A percentile compares a stretch with the other conserved stretches of the same genome.
These are phyloP conservation scores for Polietes domitor DNA, from an alignment of 2,888 invertebrate species.

Conservation along the genomic window DNA sequence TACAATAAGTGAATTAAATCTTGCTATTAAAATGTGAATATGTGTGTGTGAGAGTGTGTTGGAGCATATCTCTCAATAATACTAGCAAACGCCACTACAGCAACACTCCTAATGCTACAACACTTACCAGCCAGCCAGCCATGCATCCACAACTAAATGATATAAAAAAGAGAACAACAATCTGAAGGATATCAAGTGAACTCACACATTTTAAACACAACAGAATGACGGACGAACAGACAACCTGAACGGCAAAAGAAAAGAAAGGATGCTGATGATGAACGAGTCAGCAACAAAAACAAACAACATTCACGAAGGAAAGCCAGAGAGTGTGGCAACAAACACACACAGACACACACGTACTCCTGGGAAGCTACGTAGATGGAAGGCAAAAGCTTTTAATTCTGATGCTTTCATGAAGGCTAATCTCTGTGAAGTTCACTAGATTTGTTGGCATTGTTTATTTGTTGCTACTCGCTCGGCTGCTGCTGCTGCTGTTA, in stretches of 20 bases:
- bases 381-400: slow-evolving; percentile 77
- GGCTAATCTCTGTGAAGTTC: slow-evolving; percentile 80
- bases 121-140: background rate
- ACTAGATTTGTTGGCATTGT: slow-evolving; percentile 76
- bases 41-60: background rate
- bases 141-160: slow-evolving; percentile 11
- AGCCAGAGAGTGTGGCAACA: slow-evolving; percentile 69
- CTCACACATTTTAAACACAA: slow-evolving; percentile 40
- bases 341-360: slow-evolving; percentile 10
- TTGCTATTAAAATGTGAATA: slow-evolving; percentile 18
- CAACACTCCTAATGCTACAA: background rate
- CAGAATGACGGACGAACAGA: slow-evolving; percentile 30
- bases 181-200: slow-evolving; percentile 10
- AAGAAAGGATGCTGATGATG: slow-evolving; percentile 20
- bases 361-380: background rate
- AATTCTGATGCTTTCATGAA: slow-evolving; percentile 81
- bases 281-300: slow-evolving; percentile 42
- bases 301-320: background rate
- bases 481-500: slow-evolving; percentile 57
- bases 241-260: slow-evolving; percentile 27
- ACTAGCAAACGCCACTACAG: background rate
- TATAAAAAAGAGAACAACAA: slow-evolving; percentile 26
- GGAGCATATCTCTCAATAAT: background rate
- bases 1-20: slow-evolving; percentile 33
- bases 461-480: slow-evolving; percentile 70